These are phyloP conservation scores for Ptilodon capucinus DNA, from an alignment of 2,888 invertebrate species.

Conservation along the genomic window DNA sequence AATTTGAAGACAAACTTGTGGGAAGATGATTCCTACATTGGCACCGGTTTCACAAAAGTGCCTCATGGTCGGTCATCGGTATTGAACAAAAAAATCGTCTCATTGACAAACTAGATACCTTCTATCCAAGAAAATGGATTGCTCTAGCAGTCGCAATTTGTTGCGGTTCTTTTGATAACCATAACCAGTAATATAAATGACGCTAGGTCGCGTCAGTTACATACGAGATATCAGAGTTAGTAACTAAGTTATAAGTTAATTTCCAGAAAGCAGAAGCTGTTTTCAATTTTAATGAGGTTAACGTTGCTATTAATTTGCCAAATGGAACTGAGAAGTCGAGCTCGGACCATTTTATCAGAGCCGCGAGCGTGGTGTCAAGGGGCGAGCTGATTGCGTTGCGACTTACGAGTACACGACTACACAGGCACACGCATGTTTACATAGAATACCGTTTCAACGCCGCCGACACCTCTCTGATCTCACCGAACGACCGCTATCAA, in stretches of 20 bases:
- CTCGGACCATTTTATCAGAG: conserved; percentile 41
- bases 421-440: conserved; percentile 51
- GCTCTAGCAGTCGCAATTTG: background rate
- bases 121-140: background rate
- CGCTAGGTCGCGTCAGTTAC: too few species aligned
- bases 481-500: conserved; percentile 49
- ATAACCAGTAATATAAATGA: too few species aligned
- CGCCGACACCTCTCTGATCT: conserved; percentile 67
- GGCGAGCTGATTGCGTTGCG: conserved; percentile 68
- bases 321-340: conserved; percentile 28
- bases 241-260: too few species aligned
- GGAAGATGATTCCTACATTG: conserved; percentile 22
- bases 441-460: conserved; percentile 51
- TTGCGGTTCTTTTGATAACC: too few species aligned
- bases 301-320: conserved; percentile 29
- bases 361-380: conserved; percentile 61
- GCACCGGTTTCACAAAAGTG: conserved; percentile 16
- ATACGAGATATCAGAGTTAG: too few species aligned
- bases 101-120: conserved; percentile 18
- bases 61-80: conserved; percentile 38
- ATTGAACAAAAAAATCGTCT: conserved; percentile 29
- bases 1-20: conserved; percentile 15
- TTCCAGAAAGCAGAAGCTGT: background rate
- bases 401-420: conserved; percentile 44
- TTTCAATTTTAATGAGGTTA: conserved; percentile 19